phyloP scores from a whole-genome alignment of 2,888 invertebrate genomes.

The Hypomecis atomaria region DNA sequence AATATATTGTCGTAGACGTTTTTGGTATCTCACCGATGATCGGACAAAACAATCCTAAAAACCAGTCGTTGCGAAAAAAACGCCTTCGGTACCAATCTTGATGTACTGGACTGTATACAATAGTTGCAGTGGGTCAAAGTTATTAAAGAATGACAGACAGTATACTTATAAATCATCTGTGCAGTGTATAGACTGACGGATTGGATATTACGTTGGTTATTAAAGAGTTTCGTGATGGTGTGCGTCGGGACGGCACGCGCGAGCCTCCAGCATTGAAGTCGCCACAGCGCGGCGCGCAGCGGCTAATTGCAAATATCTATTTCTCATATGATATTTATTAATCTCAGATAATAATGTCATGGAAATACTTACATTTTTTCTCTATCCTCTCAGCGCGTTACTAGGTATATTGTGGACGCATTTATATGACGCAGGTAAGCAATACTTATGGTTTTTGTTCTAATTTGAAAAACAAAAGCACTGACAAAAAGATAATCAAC shows the following conservation, averaged over 20 bases:
- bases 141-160: constrained; percentile 65
- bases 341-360: no score
- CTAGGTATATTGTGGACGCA: no score
- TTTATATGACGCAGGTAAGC: no score
- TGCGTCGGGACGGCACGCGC: constrained; percentile 51
- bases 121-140: constrained; percentile 63
- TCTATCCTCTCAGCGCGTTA: no score
- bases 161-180: constrained; percentile 70
- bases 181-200: constrained; percentile 60
- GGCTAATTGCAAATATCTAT: constrained; percentile 58
- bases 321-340: no score
- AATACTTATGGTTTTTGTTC: no score
- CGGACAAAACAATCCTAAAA: constrained; percentile 48
- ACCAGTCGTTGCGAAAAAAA: constrained; percentile 55
- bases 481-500: no score
- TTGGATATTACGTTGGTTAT: constrained; percentile 64
- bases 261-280: background rate
- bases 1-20: constrained; percentile 43
- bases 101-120: constrained; percentile 52
- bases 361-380: no score
- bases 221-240: constrained; percentile 66
- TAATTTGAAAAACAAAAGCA: no score
- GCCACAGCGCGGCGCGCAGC: no score
- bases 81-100: constrained; percentile 39
- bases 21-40: constrained; percentile 28